These are phyloP conservation scores for Cetoscarus ocellatus DNA, from an alignment of 2,797 vertebrate species.

Conservation along the genomic window DNA sequence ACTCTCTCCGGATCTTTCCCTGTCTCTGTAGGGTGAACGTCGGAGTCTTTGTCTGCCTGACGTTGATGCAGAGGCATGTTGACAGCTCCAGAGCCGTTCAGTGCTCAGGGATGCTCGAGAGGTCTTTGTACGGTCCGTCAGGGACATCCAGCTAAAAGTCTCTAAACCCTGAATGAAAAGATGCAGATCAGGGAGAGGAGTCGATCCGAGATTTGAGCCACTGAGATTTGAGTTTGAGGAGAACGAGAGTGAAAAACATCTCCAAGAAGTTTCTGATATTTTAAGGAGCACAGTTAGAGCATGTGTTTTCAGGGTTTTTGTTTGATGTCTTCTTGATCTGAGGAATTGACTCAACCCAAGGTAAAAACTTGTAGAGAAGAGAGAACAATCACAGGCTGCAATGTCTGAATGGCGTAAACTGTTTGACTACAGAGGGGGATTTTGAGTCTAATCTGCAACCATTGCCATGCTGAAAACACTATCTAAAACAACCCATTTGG, in stretches of 20 bases:
- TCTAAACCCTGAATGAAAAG: conserved; percentile 18
- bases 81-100: conserved; percentile 15
- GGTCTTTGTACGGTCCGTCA: neutral
- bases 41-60: conserved; percentile 15
- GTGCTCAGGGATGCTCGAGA: neutral
- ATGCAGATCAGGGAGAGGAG: conserved; percentile 10
- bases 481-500: no score
- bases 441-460: no score
- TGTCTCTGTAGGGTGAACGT: neutral
- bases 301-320: neutral
- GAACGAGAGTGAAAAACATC: conserved; percentile 16
- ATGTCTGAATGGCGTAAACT: no score
- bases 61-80: conserved; percentile 35
- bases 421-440: no score
- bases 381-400: no score
- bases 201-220: neutral
- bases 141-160: conserved; percentile 27
- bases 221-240: conserved; percentile 2
- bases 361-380: neutral
- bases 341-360: neutral
- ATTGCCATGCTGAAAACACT: no score
- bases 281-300: neutral
- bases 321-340: neutral
- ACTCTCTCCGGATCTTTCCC: conserved; percentile 15
- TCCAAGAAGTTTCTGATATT: neutral